Evolutionary conservation across 1,140 invertebrate species (phyloP), one percentile per base, ranked within the genome.

Genomic region (Chlorops oryzae): DNA sequence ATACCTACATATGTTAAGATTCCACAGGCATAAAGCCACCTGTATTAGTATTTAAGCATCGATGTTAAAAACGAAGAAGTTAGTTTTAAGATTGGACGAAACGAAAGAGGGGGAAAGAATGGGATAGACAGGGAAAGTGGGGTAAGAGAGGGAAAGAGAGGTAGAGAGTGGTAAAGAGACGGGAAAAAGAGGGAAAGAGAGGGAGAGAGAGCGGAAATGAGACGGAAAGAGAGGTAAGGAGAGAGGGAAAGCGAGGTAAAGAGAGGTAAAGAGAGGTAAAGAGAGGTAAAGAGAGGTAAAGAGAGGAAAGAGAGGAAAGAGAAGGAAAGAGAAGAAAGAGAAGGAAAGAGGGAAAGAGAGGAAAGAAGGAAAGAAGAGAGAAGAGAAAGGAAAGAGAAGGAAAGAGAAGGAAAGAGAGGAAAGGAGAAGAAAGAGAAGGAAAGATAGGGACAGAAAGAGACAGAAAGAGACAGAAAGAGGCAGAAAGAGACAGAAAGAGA

Each of bases 221-320:
- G 20, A 18, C 18, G 18, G 18, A n/a, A 40, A 40, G 23, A 32
- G 20, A 32, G 39, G 7, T 37, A 52, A 37, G 27, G 34, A 40
- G 34, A 50, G 5, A 38, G 39, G 10, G n/a, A 53, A 32, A 7
- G n/a, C n/a, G n/a, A 9, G 7, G 7, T 32, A 32, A 56, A 55
- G 51, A 49, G 21, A 17, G 9, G n/a, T 9, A 9, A 52, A 49
- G 40, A 48, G 46, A 52, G 49, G 41, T 18, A 18, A 12, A n/a
- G 23, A 3, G 40, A 42, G 23, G 9, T n/a, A 24, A 18, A 39
- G 5, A 15, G 23, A n/a, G n/a, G n/a, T n/a, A 39, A 54, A 55
- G 47, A 42, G 47, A 15, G 28, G 28, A 32, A 28, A 63, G 61
- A 60, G 62, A 64, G 62, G 60, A 58, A 64, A 59, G 57, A 51